Evolutionary conservation across 2,113 vertebrate genomes (phyloP), one percentile per base, ranked within the genome.

Genomic region (Laterallus jamaicensis): DNA sequence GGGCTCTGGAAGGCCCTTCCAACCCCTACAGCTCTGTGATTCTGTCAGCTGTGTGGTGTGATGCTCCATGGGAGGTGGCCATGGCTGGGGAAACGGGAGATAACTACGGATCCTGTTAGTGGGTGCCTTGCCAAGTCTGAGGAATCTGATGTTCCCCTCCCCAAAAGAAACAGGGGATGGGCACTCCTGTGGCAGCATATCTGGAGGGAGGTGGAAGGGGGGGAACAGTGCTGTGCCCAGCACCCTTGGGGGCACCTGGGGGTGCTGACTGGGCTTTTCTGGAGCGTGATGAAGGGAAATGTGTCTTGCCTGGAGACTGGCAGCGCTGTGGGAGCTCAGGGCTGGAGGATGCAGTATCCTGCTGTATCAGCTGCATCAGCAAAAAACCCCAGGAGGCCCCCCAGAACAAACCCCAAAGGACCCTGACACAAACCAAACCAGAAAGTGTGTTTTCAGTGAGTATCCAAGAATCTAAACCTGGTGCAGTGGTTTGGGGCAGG

Each of bases 361-460:
- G 24, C 40, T 21, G 4, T 4, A 6, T 5, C 70, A 28, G 12
- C 49, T 42, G 6, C 4, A 0, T 6, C 3, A 4, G 11, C 1
- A 19, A 32, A n/a, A 74, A 63, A 70, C 28, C 7, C 2, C 15
- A 4, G 42, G 55, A 54, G 39, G 9, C 5, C 29, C 29, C 29
- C 19, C 7, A 3, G 71, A 52, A 10, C 7, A 6, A 68, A 31
- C 44, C 21, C 35, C 11, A 10, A 79, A 55, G 20, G 4, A 13
- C 7, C 7, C 50, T 7, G 17, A 47, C 18, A 18, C 8, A 4
- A 58, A 42, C 9, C 7, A 3, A 58, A 14, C 3, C 6, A n/a
- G 16, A 18, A 20, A 6, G 8, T 22, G 37, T 4, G 14, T 50
- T 39, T 19, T 9, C 17, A 59, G 19, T 1, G 22, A 59, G 17